Evolutionary conservation across 2,888 invertebrate genomes (phyloP).

Genomic region (Nemotelus nigrinus): DNA sequence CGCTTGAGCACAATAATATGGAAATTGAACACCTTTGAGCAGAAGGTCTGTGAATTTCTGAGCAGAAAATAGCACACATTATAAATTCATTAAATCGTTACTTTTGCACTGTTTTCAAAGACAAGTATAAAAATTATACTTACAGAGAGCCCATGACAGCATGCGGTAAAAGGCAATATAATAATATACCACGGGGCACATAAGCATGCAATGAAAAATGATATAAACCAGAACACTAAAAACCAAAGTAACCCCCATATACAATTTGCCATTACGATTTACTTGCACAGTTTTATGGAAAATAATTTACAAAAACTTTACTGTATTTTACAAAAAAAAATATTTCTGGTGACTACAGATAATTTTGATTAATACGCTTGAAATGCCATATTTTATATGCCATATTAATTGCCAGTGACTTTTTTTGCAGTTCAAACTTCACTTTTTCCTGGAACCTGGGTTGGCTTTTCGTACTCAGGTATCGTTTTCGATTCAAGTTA

Average conservation of each 20-base stretch:
- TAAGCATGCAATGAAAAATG: conserved; percentile 74
- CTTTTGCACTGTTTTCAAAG: conserved; percentile 70
- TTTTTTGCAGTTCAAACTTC: no score
- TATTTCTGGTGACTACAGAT: no score
- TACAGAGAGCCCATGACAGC: no score
- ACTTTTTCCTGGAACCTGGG: no score
- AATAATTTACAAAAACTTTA: no score
- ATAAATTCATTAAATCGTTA: conserved; percentile 12
- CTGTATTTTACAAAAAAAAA: no score
- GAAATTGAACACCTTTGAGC: conserved; percentile 75
- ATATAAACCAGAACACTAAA: conserved; percentile 73
- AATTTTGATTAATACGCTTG: no score
- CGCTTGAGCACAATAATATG: conserved; percentile 74
- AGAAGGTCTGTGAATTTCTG: conserved; percentile 76
- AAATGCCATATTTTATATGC: no score
- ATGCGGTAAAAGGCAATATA: conserved; percentile 69
- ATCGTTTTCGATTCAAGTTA: no score
- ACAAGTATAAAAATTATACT: conserved; percentile 71
- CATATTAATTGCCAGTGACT: no score
- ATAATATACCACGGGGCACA: conserved; percentile 76
- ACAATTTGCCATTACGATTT: conserved; percentile 70
- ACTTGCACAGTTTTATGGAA: not conserved
- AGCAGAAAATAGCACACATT: conserved; percentile 58
- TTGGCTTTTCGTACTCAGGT: no score
- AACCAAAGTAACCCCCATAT: conserved; percentile 78